These are phyloP conservation scores for Hipparchia sbordonii DNA, from an alignment of 2,888 invertebrate species.

Conservation along the genomic window DNA sequence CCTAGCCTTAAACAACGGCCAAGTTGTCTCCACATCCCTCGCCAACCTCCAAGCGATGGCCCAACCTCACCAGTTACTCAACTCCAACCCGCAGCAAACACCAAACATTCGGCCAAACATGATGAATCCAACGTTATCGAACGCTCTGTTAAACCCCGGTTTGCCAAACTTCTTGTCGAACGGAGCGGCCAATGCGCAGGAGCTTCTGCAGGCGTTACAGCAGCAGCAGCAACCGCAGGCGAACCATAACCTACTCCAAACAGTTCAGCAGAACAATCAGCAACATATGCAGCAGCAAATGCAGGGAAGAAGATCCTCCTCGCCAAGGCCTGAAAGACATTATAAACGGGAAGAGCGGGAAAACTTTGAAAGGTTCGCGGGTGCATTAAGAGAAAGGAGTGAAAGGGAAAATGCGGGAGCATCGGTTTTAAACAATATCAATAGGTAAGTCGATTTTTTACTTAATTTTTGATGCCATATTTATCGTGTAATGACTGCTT, in stretches of 20 bases:
- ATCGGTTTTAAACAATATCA: constrained; percentile 86
- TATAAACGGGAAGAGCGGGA: constrained; percentile 72
- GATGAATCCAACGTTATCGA: constrained; percentile 85
- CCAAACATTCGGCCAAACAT: constrained; percentile 75
- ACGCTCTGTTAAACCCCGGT: constrained; percentile 87
- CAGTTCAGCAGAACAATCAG: constrained; percentile 71
- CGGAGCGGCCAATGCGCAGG: constrained; percentile 87
- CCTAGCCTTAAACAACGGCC: constrained; percentile 91
- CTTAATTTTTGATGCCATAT: too few species aligned
- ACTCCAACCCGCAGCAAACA: constrained; percentile 82
- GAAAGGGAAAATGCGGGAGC: constrained; percentile 80
- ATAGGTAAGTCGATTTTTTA: constrained; percentile 76
- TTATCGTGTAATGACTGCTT: too few species aligned
- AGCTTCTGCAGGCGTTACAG: constrained; percentile 87
- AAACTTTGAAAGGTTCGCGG: constrained; percentile 71
- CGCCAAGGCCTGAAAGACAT: constrained; percentile 73
- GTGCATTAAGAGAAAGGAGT: constrained; percentile 78
- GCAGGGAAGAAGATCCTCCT: constrained; percentile 77
- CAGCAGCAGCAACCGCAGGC: constrained; percentile 84
- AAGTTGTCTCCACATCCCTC: constrained; percentile 92
- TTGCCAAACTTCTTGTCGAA: constrained; percentile 89
- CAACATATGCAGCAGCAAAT: constrained; percentile 69
- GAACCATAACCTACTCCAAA: constrained; percentile 76
- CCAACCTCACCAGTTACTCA: constrained; percentile 86
- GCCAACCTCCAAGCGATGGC: constrained; percentile 91